These are phyloP conservation scores for Anhinga anhinga DNA, from an alignment of 2,113 vertebrate genomes.

Conservation along the genomic window DNA sequence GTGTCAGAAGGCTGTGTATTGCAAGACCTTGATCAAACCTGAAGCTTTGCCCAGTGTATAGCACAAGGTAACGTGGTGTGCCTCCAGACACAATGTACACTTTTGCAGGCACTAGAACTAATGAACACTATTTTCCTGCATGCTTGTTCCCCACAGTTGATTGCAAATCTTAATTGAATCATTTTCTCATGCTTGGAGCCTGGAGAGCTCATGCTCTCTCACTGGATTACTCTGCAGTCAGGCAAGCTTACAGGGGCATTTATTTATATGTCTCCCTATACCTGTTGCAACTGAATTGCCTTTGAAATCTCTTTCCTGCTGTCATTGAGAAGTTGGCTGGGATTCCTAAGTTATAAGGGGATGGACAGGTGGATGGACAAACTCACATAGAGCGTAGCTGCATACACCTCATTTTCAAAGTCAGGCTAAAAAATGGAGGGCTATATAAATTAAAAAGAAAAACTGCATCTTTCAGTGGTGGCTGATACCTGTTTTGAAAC, in stretches of 20 bases:
- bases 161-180: background rate
- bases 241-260: background rate
- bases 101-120: background rate
- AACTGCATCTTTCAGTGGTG: background rate
- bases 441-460: background rate
- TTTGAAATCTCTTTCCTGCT: background rate
- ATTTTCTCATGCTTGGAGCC: background rate
- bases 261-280: background rate
- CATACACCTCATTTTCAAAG: background rate
- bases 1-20: background rate
- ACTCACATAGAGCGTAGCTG: fast-evolving
- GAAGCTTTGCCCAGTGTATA: background rate
- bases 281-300: background rate
- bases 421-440: background rate
- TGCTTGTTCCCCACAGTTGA: background rate
- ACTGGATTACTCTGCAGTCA: background rate
- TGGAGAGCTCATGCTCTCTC: background rate
- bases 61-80: background rate
- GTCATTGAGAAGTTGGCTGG: background rate
- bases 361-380: background rate
- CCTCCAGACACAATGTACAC: background rate
- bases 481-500: background rate
- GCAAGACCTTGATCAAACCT: background rate
- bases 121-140: background rate
- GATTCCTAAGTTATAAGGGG: background rate